A percentile compares a stretch with the other conserved stretches of the same genome.
These are phyloP conservation scores for Gila orcuttii DNA, from an alignment of 2,113 vertebrate species.

Conservation along the genomic window DNA sequence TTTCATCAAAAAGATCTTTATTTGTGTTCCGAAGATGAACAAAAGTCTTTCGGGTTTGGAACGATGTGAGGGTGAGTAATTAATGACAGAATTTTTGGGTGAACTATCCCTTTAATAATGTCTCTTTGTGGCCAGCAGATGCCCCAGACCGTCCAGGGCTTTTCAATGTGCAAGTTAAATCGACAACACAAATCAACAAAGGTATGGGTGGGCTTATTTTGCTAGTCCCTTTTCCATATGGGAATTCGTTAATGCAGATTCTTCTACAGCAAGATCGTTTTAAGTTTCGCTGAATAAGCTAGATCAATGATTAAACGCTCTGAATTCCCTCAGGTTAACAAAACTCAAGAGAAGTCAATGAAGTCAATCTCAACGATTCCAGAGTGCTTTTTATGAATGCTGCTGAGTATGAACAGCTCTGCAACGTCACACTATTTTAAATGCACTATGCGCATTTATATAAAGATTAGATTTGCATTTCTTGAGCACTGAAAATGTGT, in stretches of 20 bases:
- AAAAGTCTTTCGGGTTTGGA: no score
- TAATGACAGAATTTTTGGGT: no score
- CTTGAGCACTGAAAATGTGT: not conserved
- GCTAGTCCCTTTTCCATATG: not conserved
- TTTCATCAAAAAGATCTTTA: no score
- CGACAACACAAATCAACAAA: not conserved
- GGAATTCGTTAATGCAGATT: slow-evolving; percentile 1
- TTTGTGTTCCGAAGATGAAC: no score
- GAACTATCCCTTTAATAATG: not conserved
- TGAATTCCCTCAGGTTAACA: slow-evolving; percentile 11
- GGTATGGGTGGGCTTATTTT: not conserved
- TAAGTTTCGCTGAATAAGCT: not conserved
- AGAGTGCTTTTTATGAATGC: not conserved
- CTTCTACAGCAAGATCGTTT: not conserved
- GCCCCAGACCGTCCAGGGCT: not conserved
- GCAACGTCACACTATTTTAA: not conserved
- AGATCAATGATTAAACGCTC: not conserved
- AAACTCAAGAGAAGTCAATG: slow-evolving; percentile 11
- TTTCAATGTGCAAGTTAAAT: not conserved
- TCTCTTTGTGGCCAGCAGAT: not conserved
- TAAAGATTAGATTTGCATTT: not conserved
- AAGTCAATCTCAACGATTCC: not conserved
- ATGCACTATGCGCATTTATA: not conserved
- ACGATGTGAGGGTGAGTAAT: no score
- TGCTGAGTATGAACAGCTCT: not conserved